Base-by-base conservation (phyloP, 2,888 invertebrate species). In the Eilema depressum region DNA sequence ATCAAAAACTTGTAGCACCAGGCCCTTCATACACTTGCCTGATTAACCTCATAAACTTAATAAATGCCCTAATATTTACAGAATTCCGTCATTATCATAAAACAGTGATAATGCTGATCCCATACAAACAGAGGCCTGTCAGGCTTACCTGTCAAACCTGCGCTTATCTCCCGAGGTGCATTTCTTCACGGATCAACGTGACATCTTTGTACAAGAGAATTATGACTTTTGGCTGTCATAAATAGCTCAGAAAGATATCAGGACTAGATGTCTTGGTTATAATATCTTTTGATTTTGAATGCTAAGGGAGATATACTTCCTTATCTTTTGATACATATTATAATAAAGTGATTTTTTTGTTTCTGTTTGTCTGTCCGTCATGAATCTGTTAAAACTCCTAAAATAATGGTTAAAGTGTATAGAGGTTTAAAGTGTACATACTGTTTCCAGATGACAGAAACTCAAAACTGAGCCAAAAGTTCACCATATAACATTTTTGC, bases 121-220 rank as follows among this genome's bases (percentile, higher is more conserved):
- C 71, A 41, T 74, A 61, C 63, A 75, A 82, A 81, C 82, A 81
- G 57, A 10, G 33, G 75, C 73, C 73, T 81, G 80, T 81, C 80
- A 79, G 47, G 5, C n/a, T 61, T 68, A 28, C 60, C 63, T 60
- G 74, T 80, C 80, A 82, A 79, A 80, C 63, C 11, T 59, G 2
- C 33, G 62, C 74, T 82, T 81, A 81, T 81, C 80, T 77, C 30
- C 61, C 37, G 33, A 20, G 81, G 71, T 76, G 79, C 82, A 79
- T 76, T 79, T 79, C 75, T 81, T 79, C 74, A 66, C 57, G 72
- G 80, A 80, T 80, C 82, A 79, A 12, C 4, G 26, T 75, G 80
- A 75, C 82, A 74, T 79, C 71, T 80, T 80, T 79, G 75, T 61
- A 69, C 37, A 33, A 17, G 53, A 61, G 30, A 69, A 61, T 37